Percentiles rank a stretch among this genome's conserved stretches.
These are phyloP conservation scores for Gryon sp. DNA, from an alignment of 1,140 invertebrate genomes.

Conservation along the genomic window DNA sequence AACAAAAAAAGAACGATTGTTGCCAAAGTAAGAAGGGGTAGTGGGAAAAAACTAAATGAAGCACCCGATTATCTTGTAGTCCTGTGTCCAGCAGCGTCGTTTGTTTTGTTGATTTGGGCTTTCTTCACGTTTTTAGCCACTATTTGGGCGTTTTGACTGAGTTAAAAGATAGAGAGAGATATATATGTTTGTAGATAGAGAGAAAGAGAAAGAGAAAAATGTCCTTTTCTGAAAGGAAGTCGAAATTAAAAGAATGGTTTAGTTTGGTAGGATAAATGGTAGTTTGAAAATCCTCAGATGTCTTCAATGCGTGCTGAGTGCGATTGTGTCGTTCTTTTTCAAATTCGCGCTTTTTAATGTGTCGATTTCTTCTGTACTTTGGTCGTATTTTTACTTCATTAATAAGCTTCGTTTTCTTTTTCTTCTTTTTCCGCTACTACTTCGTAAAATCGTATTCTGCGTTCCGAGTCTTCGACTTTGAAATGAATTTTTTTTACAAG, in stretches of 20 bases:
- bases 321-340: constrained; percentile 83
- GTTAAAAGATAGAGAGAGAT: constrained; percentile 4
- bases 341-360: constrained; percentile 71
- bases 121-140: constrained; percentile 21
- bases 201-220: constrained; percentile 46
- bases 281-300: constrained; percentile 90
- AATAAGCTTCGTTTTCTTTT: constrained; percentile 63
- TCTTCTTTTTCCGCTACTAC: constrained; percentile 62
- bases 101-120: constrained; percentile 18
- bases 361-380: constrained; percentile 63
- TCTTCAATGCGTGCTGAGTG: constrained; percentile 94
- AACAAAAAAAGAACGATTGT: constrained; percentile 58
- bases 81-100: constrained; percentile 17
- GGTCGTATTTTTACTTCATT: constrained; percentile 55
- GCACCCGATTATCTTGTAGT: constrained; percentile 18
- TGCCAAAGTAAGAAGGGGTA: constrained; percentile 71
- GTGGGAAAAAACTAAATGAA: constrained; percentile 60
- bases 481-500: constrained; percentile 81
- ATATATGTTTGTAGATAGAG: too few species aligned
- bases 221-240: constrained; percentile 73
- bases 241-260: constrained; percentile 75
- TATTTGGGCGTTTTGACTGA: constrained; percentile 35
- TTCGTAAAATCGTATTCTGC: constrained; percentile 51
- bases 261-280: constrained; percentile 75
- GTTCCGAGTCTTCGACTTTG: constrained; percentile 78